Evolutionary conservation across 2,888 invertebrate species (phyloP), one percentile per base, ranked within the genome.

Genomic region (Brachylomia viminalis): DNA sequence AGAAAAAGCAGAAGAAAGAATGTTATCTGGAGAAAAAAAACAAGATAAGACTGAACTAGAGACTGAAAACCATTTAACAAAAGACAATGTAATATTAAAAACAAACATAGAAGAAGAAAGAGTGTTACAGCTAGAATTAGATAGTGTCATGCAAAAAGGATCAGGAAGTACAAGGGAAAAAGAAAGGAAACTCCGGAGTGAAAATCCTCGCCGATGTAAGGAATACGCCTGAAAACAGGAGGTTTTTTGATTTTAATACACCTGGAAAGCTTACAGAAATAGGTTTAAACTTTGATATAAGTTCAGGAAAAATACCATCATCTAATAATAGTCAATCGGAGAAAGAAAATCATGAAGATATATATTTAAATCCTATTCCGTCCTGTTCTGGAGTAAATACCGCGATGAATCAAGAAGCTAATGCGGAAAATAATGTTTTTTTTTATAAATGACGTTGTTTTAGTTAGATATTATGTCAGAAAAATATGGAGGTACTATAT

Each of bases 381-480:
- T 54, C 49, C 54, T 27, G 68, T 72, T 72, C 72, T 61, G 52
- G 52, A 62, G 64, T 67, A 54, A 54, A 64, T 56, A 56, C 56
- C 0, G 56, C 56, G 56, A 33, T 33, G 33, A 59, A 59, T 59
- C 59, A 59, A 59, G 59, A 59, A 59, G 33, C 59, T 59, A 59
- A 59, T 10, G 33, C 10, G 33, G 59, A 59, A 33, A 59, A 4
- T 59, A 33, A 33, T 59, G 59, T n/a, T 10, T 59, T 59, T 20
- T 33, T 59, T 30, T 10, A 33, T 59, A 59, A 59, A 59, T 59
- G 59, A 59, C 4, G 20, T 33, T 33, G 59, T 59, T 59, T 59
- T 59, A 59, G 72, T 65, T 30, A 65, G 72, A 58, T 72, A 72
- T 30, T 72, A 64, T 56, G 62, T 64, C 58, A 64, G 72, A 56